Conservation (phyloP, 2,113 vertebrate species). For the Tapirus terrestris region DNA sequence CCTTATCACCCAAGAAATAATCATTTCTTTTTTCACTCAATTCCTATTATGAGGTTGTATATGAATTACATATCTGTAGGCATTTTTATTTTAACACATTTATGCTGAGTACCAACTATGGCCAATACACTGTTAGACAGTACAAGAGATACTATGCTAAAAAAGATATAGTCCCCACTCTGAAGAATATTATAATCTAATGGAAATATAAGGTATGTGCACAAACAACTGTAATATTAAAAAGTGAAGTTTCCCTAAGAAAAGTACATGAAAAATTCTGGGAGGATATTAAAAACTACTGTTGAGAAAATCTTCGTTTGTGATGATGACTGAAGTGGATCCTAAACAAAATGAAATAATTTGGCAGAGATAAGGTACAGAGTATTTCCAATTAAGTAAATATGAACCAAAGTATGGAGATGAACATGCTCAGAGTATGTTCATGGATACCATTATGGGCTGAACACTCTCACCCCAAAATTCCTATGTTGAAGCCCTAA, state of each 20-base stretch:
- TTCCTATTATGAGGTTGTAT: background rate
- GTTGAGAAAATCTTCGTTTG: background rate
- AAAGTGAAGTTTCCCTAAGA: background rate
- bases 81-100: background rate
- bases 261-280: background rate
- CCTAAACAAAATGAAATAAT: background rate
- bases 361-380: background rate
- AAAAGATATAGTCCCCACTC: background rate
- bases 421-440: background rate
- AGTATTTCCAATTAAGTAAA: background rate
- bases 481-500: background rate
- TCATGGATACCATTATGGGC: background rate
- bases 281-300: background rate
- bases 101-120: background rate
- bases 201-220: background rate
- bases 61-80: background rate
- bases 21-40: background rate
- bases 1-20: background rate
- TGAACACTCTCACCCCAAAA: background rate
- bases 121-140: background rate
- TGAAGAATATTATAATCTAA: background rate
- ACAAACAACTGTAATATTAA: background rate
- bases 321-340: background rate
- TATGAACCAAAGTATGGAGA: background rate
- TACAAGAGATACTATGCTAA: background rate